Conservation (phyloP, 2,797 vertebrate genomes). For the Phaenicophaeus curvirostris region DNA sequence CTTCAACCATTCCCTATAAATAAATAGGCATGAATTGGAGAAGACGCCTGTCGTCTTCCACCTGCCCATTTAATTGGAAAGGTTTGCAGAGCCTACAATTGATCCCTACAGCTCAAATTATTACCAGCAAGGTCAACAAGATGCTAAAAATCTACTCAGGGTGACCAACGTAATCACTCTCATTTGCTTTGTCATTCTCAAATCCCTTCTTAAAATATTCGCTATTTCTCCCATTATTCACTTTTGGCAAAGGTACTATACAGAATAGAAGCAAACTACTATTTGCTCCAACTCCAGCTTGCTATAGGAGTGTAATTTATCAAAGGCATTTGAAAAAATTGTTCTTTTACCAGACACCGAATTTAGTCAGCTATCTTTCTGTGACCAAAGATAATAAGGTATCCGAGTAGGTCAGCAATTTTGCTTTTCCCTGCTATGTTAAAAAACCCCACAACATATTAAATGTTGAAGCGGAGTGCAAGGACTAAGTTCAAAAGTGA, state of each 20-base stretch:
- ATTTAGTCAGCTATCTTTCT: background rate
- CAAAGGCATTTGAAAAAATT: background rate
- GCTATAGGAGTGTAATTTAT: background rate
- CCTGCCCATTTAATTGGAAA: background rate
- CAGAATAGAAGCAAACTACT: background rate
- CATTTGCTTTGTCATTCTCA: background rate
- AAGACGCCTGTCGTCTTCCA: background rate
- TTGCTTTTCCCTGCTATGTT: background rate
- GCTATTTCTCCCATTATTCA: background rate
- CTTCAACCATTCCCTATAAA: background rate
- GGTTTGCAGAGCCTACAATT: background rate
- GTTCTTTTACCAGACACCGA: background rate
- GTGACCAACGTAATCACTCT: background rate
- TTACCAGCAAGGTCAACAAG: background rate
- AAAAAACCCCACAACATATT: background rate
- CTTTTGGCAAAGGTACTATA: background rate
- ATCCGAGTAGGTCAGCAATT: background rate
- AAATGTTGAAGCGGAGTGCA: conserved; percentile 48
- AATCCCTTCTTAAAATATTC: background rate
- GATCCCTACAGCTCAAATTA: background rate
- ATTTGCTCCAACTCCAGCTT: background rate
- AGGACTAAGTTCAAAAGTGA: conserved; percentile 69
- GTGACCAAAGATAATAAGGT: background rate
- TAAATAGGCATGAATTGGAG: background rate
- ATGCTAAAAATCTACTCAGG: background rate